Evolutionary conservation across 2,797 vertebrate species (phyloP), one percentile per base, ranked within the genome.

Genomic region (Chrysocyon brachyurus): DNA sequence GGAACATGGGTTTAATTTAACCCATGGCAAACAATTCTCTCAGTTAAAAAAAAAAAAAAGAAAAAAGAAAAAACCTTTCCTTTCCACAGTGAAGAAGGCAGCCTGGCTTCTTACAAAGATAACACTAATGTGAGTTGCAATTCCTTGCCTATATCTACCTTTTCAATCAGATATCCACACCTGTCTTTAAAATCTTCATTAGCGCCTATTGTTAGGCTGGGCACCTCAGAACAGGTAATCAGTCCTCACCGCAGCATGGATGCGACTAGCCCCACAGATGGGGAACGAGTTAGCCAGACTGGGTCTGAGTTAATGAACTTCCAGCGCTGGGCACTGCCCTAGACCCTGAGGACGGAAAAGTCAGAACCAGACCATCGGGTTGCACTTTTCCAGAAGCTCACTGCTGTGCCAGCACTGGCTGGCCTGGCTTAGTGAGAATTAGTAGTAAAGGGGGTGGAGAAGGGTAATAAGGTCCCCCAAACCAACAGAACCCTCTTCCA

Each of bases 1-100:
- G 33, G 90, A 98, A 98, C 92, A 97, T 83, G 96, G 72, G 84
- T 97, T 98, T 98, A 97, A 98, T 98, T 97, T 97, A 97, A 96
- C 87, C 73, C 66, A 81, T 0, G 0, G 82, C 95, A 96, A 97
- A 93, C 57, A 95, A 93, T 73, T 94, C 91, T 87, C 77, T 96
- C 88, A 9, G 57, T 66, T 81, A 21, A 75, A 40, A n/a, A 77
- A 91, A 90, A 84, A 54, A 49, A 11, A 5, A 33, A 36, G 0
- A 10, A 36, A 33, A 9, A 17, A 8, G 4, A 8, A 17, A 68
- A 68, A 21, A 28, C 21, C 11, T 31, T 5, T 63, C 14, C 28
- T 70, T 97, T 59, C n/a, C 52, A 94, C 40, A 89, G n/a, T 66
- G 81, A 97, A 97, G 87, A 84, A 92, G 33, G 57, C 56, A 83